Base-by-base conservation (phyloP, 2,113 vertebrate species). In the Tiliqua scincoides region DNA sequence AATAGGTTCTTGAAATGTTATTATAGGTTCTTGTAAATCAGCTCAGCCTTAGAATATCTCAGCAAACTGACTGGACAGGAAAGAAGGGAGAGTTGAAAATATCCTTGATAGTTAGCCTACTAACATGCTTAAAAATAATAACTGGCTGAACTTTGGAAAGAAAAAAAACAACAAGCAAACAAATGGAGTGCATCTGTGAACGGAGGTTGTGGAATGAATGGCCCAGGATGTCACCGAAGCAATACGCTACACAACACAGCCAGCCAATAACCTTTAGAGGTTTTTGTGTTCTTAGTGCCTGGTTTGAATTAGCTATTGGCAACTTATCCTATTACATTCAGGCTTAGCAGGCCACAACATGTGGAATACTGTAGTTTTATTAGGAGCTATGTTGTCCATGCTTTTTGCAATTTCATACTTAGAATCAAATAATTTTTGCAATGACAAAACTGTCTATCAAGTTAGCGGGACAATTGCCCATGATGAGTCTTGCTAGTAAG, bases 341-440 rank as follows among this genome's bases (percentile, higher is more conserved):
- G 59, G 61, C 27, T 32, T 61, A 71, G 35, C 3, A 37, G 68
- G 25, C 32, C n/a, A 65, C 27, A 43, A 37, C 4, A 82, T 48
- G 23, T 21, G 59, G 40, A 80, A 85, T 71, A n/a, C n/a, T n/a
- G n/a, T n/a, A 27, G n/a, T 27, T 80, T 65, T 73, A 40, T 37
- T 67, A 57, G 54, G 54, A 40, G 54, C 75, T 48, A 82, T 57
- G 32, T 85, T 52, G 35, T 80, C 79, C 85, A 48, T 37, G 65
- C 18, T 92, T 1, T 2, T 75, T 40, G 77, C 40, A 92, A 88
- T 15, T 23, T 35, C 65, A 52, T 21, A 35, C 52, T 63, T 85
- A 72, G 74, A 84, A 90, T 0, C 17, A 32, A 77, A 67, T 63
- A 35, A 11, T 48, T n/a, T 84, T 32, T 62, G 65, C 61, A 80